Base-by-base conservation (phyloP, 2,797 vertebrate species). In the Antennarius maculatus region DNA sequence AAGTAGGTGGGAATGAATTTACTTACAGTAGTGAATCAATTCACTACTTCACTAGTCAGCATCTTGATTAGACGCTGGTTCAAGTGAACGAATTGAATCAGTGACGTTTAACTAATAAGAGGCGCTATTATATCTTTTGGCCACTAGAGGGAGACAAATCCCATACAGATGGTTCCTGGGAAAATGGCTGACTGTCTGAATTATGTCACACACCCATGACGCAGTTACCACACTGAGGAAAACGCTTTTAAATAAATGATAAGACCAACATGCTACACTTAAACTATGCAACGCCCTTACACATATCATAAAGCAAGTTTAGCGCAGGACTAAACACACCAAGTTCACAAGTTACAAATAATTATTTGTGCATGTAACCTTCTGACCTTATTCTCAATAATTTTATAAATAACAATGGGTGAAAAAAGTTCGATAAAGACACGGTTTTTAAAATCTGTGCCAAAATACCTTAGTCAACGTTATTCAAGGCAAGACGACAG, bases 61-160 rank as follows among this genome's bases (percentile, higher is more conserved):
- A 11, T 54, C 13, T 59, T 5, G 13, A 5, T 34, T 56, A 23
- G 4, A 59, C 7, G 27, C 12, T 54, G 11, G n/a, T 43, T 47
- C 39, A 23, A 23, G 23, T 42, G 9, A 12, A 42, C 7, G 13
- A 6, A 42, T 27, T 15, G 28, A 6, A 7, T 18, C 0, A 47
- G 43, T 41, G 4, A 27, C 3, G 12, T 50, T 16, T 15, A 0
- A 46, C 9, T 9, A 13, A 34, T 34, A 6, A 34, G 31, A 34
- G 31, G 31, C 31, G 31, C 31, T 2, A 6, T 34, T 34, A 2
- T 1, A 0, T 3, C 3, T 12, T 0, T 5, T 2, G 39, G 7
- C 77, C 84, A 52, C 73, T 29, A 1, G 79, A 23, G 50, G 87
- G 63, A 45, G 81, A 70, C 80, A 83, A 18, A 79, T 1, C 10